Evolutionary conservation across 2,797 vertebrate species (phyloP), one percentile per base, ranked within the genome.

Genomic region (Sebastes wilsoni): DNA sequence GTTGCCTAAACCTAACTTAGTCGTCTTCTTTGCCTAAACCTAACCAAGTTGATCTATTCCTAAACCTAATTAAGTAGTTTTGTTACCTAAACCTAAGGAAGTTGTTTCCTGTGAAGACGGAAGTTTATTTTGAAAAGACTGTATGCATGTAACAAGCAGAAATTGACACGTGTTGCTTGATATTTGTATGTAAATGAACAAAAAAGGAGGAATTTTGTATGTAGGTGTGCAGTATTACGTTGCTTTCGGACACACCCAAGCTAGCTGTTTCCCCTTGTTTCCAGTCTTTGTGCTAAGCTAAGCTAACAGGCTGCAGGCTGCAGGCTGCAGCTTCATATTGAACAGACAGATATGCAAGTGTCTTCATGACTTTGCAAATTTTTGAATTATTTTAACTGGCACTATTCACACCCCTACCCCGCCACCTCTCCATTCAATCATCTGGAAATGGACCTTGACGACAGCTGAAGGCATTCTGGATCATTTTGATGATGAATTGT

Each of bases 21-120:
- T 36, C 10, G 2, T 36, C 32, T 34, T 34, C 2, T 2, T 38
- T 38, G 36, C 38, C 13, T 42, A 14, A 42, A 42, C 2, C 13
- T 42, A 14, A 42, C 38, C 13, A 0, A 16, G 13, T 42, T 0
- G 13, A 42, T 42, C 2, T 42, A 0, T 46, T 46, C 38, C 14
- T 42, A 46, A 46, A 16, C 38, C 38, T 46, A 46, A 46, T 0
- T 46, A 18, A 46, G 38, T 46, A 1, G 14, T 46, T 42, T 18
- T 46, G 42, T 18, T 46, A 2, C 42, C 14, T 46, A 46, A 46
- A 46, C 42, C 42, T 46, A 18, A 18, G 42, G 0, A 42, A 42
- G 38, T 42, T 42, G 14, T 42, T 42, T 42, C 38, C 14, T 42
- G 38, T 16, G 38, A 42, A 42, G 38, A 42, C 0, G 13, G 38